Percentiles rank a stretch among this genome's conserved stretches.
phyloP scores from a whole-genome alignment of 2,113 vertebrate genomes.

The Clarias macrocephalus region DNA sequence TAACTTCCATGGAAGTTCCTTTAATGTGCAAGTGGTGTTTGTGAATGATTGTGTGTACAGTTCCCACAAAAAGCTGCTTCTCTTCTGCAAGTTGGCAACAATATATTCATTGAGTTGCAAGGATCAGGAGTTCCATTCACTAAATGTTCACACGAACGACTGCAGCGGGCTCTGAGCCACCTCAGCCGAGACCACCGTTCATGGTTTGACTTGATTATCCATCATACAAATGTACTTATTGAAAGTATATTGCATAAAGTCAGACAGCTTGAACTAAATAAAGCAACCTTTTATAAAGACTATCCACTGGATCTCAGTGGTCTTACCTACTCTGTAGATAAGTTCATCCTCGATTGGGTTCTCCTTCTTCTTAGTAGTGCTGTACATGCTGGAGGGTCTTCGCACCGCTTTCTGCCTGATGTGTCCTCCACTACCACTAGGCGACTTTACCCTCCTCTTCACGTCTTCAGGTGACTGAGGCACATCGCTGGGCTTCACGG shows the following conservation, averaged over 20 bases:
- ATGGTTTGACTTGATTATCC: no score
- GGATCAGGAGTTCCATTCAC: no score
- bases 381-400: conserved; percentile 94
- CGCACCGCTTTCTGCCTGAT: conserved; percentile 91
- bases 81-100: no score
- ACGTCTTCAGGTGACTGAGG: conserved; percentile 88
- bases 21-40: no score
- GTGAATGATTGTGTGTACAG: no score
- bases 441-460: conserved; percentile 92
- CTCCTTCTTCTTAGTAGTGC: conserved; percentile 89
- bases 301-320: background rate
- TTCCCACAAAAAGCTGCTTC: no score
- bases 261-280: background rate
- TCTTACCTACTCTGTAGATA: conserved; percentile 89
- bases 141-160: no score
- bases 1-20: no score
- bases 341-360: conserved; percentile 80
- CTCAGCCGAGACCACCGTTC: no score
- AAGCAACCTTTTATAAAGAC: background rate
- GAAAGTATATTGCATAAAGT: background rate
- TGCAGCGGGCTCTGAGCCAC: no score
- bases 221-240: background rate
- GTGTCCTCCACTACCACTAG: conserved; percentile 83
- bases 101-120: no score
- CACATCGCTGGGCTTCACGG: conserved; percentile 81